phyloP scores from a whole-genome alignment of 2,797 vertebrate species.

The Odontamblyopus rebecca region DNA sequence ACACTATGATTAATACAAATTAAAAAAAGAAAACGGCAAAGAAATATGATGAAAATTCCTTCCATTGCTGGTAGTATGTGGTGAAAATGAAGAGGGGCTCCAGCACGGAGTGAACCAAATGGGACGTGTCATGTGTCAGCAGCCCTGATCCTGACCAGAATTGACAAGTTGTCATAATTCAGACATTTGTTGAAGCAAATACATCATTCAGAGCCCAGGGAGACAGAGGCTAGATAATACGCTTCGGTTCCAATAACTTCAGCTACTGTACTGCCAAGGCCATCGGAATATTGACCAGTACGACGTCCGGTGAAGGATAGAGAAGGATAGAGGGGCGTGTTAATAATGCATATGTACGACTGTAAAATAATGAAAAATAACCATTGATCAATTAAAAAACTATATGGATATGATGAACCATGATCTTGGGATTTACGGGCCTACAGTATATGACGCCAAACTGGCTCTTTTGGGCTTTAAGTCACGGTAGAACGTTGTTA shows the following conservation, averaged over 20 bases:
- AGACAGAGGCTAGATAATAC: slow-evolving; percentile 54
- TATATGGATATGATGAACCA: not conserved
- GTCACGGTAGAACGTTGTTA: too few relatives aligned
- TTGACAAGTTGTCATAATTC: slow-evolving; percentile 76
- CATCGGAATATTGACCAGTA: slow-evolving; percentile 21
- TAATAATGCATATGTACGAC: not conserved
- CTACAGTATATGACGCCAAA: not conserved
- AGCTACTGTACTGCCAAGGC: slow-evolving; percentile 15
- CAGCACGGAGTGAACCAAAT: slow-evolving; percentile 67
- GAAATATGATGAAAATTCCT: slow-evolving; percentile 28
- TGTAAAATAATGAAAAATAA: not conserved
- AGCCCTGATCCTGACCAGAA: slow-evolving; percentile 72
- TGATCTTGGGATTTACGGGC: slow-evolving; percentile 27
- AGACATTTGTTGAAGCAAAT: slow-evolving; percentile 66
- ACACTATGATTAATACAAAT: slow-evolving; percentile 17
- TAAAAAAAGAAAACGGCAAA: slow-evolving; percentile 20
- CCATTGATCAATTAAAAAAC: not conserved
- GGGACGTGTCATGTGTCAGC: slow-evolving; percentile 73
- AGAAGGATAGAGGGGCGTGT: not conserved
- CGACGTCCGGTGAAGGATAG: slow-evolving; percentile 2
- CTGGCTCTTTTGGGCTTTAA: too few relatives aligned
- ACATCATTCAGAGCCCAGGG: slow-evolving; percentile 61
- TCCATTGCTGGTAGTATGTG: slow-evolving; percentile 43
- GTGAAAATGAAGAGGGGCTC: slow-evolving; percentile 64
- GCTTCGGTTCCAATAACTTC: slow-evolving; percentile 31